These are phyloP conservation scores for Diadophis punctatus DNA, from an alignment of 2,113 vertebrate species.

Conservation along the genomic window DNA sequence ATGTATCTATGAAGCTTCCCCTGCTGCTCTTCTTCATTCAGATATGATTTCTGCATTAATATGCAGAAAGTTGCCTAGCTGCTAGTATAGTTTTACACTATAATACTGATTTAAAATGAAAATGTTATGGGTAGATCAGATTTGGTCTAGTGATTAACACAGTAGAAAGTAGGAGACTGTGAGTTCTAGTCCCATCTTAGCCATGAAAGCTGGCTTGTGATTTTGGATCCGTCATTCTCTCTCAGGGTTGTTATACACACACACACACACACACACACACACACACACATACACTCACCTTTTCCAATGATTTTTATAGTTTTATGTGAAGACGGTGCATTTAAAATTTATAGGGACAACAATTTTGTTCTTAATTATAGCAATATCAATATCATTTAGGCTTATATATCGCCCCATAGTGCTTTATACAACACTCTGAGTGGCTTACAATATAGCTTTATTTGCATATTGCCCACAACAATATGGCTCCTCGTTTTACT, in stretches of 20 bases:
- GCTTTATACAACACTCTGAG: no score
- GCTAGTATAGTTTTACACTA: slow-evolving; percentile 60
- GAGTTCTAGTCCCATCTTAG: not conserved
- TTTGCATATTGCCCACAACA: no score
- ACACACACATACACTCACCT: not conserved
- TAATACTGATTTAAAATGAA: slow-evolving; percentile 66
- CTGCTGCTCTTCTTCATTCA: slow-evolving; percentile 11
- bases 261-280: no score
- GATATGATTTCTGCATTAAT: slow-evolving; percentile 44
- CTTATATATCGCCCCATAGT: no score
- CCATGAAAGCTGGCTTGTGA: not conserved
- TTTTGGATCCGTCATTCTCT: not conserved
- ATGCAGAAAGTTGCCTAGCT: slow-evolving; percentile 56
- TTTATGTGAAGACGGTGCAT: slow-evolving; percentile 48
- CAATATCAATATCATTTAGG: no score
- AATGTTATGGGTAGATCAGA: slow-evolving; percentile 60
- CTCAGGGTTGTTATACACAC: not conserved
- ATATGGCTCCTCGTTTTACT: no score
- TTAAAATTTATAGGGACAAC: slow-evolving; percentile 61
- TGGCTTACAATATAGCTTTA: no score
- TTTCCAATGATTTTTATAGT: slow-evolving; percentile 42
- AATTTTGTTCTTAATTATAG: slow-evolving; percentile 40
- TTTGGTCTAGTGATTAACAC: slow-evolving; percentile 3
- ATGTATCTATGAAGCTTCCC: slow-evolving; percentile 24
- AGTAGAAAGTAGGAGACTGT: not conserved